Evolutionary conservation across 2,113 vertebrate species (phyloP), one percentile per base, ranked within the genome.

Genomic region (Microtus oregoni): DNA sequence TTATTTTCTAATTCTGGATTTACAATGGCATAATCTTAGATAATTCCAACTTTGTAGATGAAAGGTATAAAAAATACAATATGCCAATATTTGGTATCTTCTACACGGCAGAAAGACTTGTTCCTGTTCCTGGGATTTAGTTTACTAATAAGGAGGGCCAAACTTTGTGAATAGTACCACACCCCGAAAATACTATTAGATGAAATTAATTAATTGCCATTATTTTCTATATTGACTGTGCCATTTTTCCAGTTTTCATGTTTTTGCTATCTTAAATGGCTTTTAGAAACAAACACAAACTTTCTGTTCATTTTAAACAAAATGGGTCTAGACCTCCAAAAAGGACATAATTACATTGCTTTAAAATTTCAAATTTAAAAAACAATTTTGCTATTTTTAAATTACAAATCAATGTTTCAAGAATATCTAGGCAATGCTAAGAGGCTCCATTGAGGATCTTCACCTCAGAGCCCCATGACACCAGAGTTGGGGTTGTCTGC

Each of bases 151-250:
- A 90, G 9, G 41, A 73, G 77, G 3, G 94, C 44, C 77, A 90
- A 96, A 95, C 22, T 63, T 20, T 30, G 3, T 41, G 5, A 91
- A 2, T 58, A 12, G n/a, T 41, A 20, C 30, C 47, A 47, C 9
- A 95, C 75, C 73, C 73, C 0, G 0, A 72, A 7, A 55, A 28
- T 83, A n/a, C 58, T 50, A 78, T 86, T 61, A 44, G 65, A 94
- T 14, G 72, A 93, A 96, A 44, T 17, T 91, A 91, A 89, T 35
- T 92, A 92, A 91, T 65, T 8, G 52, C 61, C 94, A 82, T 1
- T 86, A 12, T 9, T 94, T 96, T 89, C 58, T 90, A 78, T 32
- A 68, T 44, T 94, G 90, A 97, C 75, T 90, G 93, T 65, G 7
- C 30, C 77, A 70, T 92, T 92, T 88, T 79, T 50, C 58, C 44